These are phyloP conservation scores for Muscicapa comitata DNA, from an alignment of 2,797 vertebrate genomes.

Conservation along the genomic window DNA sequence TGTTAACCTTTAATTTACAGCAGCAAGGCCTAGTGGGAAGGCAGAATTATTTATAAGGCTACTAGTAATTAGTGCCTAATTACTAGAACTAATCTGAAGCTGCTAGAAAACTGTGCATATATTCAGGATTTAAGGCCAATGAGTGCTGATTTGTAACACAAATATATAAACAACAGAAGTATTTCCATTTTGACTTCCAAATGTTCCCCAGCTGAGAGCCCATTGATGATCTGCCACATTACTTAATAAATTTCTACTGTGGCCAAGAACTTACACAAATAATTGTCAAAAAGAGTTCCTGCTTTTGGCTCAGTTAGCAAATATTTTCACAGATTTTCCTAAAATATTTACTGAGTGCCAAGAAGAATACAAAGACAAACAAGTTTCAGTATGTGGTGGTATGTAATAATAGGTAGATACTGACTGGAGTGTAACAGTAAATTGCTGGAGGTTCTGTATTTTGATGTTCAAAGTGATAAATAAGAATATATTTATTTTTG, in stretches of 20 bases:
- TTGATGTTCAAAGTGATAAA: background rate
- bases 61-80: background rate
- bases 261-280: background rate
- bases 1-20: background rate
- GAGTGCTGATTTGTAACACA: background rate
- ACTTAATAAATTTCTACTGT: background rate
- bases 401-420: background rate
- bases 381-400: accelerated
- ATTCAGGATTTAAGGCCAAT: background rate
- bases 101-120: background rate
- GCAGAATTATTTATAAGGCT: background rate
- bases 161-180: background rate
- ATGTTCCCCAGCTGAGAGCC: background rate
- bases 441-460: background rate
- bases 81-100: background rate
- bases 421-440: background rate
- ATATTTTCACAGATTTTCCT: background rate
- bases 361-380: background rate
- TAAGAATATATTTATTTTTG: background rate
- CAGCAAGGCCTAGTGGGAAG: background rate
- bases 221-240: accelerated
- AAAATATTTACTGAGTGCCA: background rate
- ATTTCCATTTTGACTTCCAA: background rate
- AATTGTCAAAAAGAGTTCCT: background rate
- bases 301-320: background rate